Conservation (phyloP, 2,888 invertebrate genomes). For the Melangyna quadrimaculata region DNA sequence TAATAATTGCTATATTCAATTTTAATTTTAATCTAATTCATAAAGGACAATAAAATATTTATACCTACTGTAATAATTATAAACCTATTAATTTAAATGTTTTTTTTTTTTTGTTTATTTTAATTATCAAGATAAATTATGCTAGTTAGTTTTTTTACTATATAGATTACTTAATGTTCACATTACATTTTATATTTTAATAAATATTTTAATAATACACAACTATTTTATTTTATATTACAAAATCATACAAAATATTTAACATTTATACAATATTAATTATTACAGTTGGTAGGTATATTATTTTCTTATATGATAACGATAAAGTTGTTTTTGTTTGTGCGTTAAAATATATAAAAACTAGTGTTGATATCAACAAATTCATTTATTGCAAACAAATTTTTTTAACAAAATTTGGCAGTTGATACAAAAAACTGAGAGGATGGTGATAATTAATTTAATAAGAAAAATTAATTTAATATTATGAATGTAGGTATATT, state of each 20-base stretch:
- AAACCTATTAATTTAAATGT: constrained; percentile 47
- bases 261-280: constrained; percentile 52
- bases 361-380: neutral
- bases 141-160: constrained; percentile 17
- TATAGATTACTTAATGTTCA: constrained; percentile 41
- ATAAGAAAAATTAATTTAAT: neutral
- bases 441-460: neutral
- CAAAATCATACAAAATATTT: constrained; percentile 66
- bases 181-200: neutral
- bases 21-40: constrained; percentile 40
- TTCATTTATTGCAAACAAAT: neutral
- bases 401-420: neutral
- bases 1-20: constrained; percentile 39
- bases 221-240: constrained; percentile 41
- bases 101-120: constrained; percentile 31
- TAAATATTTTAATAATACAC: constrained; percentile 14
- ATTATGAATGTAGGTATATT: neutral
- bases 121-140: constrained; percentile 12
- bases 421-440: neutral
- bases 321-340: constrained; percentile 22
- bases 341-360: constrained; percentile 29
- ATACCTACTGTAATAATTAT: constrained; percentile 24
- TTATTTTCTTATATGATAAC: neutral
- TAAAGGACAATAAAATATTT: constrained; percentile 52
- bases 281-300: constrained; percentile 33